Percentiles rank a stretch among this genome's conserved stretches.
These are phyloP conservation scores for Leptopilina clavipes DNA, from an alignment of 1,140 invertebrate genomes.

Conservation along the genomic window DNA sequence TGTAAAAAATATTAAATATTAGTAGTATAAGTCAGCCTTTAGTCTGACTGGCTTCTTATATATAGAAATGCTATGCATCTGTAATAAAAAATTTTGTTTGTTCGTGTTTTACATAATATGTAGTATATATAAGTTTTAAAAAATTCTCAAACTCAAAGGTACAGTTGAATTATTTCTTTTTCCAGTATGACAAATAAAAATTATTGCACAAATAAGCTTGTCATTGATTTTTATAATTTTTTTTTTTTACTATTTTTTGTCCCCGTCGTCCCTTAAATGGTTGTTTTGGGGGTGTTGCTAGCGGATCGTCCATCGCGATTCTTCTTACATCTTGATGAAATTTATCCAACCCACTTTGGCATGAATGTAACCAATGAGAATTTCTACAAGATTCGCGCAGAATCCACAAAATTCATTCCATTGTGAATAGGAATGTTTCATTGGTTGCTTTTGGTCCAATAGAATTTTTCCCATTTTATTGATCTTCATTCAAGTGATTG, in stretches of 20 bases:
- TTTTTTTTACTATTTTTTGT: constrained; percentile 35
- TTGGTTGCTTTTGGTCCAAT: constrained; percentile 59
- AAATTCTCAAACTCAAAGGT: constrained; percentile 48
- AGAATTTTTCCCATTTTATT: constrained; percentile 54
- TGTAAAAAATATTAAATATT: too few relatives aligned
- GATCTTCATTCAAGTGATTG: constrained; percentile 56
- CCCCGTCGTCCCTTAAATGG: neutral
- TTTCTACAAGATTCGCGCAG: constrained; percentile 57
- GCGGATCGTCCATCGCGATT: constrained; percentile 58
- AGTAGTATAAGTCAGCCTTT: too few relatives aligned
- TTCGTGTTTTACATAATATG: too few relatives aligned
- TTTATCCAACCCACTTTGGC: constrained; percentile 62
- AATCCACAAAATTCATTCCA: constrained; percentile 61
- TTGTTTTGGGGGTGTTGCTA: neutral
- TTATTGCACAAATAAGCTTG: constrained; percentile 36
- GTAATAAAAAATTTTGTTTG: too few relatives aligned
- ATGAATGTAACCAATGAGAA: constrained; percentile 58
- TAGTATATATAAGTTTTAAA: too few relatives aligned
- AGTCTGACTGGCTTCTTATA: too few relatives aligned
- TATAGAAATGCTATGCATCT: too few relatives aligned
- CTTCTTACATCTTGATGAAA: constrained; percentile 48
- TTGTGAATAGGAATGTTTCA: constrained; percentile 46
- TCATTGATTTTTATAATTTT: constrained; percentile 47
- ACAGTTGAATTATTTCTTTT: constrained; percentile 25
- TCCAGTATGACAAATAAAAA: constrained; percentile 43